Percentiles rank a stretch among this genome's conserved stretches.
Evolutionary conservation across 2,888 invertebrate species (phyloP).

Genomic region (Adelognathus sp.): DNA sequence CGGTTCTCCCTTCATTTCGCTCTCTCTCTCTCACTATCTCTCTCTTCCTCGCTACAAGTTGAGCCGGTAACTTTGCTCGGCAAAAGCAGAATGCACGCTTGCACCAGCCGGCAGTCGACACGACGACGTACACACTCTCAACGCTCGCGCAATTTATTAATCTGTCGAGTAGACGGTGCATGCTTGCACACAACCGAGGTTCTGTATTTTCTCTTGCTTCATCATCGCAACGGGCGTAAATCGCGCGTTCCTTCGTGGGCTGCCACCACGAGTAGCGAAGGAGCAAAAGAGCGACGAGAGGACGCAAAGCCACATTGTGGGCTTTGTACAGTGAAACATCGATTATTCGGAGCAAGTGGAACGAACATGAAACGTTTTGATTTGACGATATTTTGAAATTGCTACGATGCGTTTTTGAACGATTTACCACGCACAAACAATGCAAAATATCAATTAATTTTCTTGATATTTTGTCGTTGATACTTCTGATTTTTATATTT

Average conservation of each 20-base stretch:
- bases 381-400: too few relatives aligned
- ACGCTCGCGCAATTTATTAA: constrained; percentile 52
- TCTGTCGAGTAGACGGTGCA: constrained; percentile 45
- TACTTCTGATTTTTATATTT: too few relatives aligned
- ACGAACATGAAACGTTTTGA: not conserved
- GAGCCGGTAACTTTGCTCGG: constrained; percentile 34
- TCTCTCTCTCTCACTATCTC: too few relatives aligned
- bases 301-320: not conserved
- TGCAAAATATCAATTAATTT: too few relatives aligned
- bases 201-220: constrained; percentile 36
- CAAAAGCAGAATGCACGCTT: constrained; percentile 38
- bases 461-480: too few relatives aligned
- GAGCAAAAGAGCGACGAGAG: constrained; percentile 15
- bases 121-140: not conserved
- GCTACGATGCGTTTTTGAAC: too few relatives aligned
- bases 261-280: not conserved
- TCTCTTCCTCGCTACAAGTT: too few relatives aligned
- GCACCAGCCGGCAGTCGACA: not conserved
- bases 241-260: constrained; percentile 24
- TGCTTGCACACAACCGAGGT: constrained; percentile 13
- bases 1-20: constrained; percentile 41
- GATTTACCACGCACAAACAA: too few relatives aligned
- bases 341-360: not conserved
- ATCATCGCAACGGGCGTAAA: constrained; percentile 43
- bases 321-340: not conserved